phyloP scores from a whole-genome alignment of 1,140 invertebrate species.

The Trialeurodes vaporariorum region DNA sequence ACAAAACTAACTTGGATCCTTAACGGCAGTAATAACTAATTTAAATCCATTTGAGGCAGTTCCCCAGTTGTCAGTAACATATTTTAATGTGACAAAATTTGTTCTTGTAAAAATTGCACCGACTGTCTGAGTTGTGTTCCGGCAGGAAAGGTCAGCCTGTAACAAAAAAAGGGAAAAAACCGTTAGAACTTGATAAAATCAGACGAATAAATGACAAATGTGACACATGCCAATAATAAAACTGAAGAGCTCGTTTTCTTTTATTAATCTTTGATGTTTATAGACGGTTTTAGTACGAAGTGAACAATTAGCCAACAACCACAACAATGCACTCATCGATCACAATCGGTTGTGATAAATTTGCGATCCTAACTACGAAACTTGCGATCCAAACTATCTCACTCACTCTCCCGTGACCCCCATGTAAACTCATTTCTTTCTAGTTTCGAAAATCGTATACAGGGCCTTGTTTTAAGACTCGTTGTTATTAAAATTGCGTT shows the following conservation, averaged over 20 bases:
- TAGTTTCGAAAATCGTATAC: too few relatives aligned
- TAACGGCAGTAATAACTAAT: slow-evolving; percentile 84
- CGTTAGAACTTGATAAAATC: neutral
- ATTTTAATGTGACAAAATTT: slow-evolving; percentile 87
- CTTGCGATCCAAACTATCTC: too few relatives aligned
- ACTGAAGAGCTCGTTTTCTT: neutral
- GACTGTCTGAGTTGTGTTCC: slow-evolving; percentile 74
- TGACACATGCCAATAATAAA: neutral
- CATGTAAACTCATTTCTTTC: too few relatives aligned
- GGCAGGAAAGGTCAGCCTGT: slow-evolving; percentile 80
- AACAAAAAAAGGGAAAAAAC: slow-evolving; percentile 28
- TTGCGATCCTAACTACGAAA: too few relatives aligned
- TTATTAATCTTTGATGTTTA: too few relatives aligned
- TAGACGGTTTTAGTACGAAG: too few relatives aligned
- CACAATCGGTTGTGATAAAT: too few relatives aligned
- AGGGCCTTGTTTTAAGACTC: too few relatives aligned
- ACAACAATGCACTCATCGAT: too few relatives aligned
- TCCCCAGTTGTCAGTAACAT: slow-evolving; percentile 84
- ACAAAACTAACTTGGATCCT: slow-evolving; percentile 82
- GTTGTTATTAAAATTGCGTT: too few relatives aligned
- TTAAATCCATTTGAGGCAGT: slow-evolving; percentile 82
- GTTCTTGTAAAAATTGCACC: slow-evolving; percentile 78
- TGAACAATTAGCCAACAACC: too few relatives aligned
- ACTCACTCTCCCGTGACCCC: too few relatives aligned
- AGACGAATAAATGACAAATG: neutral